Evolutionary conservation across 1,140 invertebrate species (phyloP).

Genomic region (Carcinoscorpius rotundicauda): DNA sequence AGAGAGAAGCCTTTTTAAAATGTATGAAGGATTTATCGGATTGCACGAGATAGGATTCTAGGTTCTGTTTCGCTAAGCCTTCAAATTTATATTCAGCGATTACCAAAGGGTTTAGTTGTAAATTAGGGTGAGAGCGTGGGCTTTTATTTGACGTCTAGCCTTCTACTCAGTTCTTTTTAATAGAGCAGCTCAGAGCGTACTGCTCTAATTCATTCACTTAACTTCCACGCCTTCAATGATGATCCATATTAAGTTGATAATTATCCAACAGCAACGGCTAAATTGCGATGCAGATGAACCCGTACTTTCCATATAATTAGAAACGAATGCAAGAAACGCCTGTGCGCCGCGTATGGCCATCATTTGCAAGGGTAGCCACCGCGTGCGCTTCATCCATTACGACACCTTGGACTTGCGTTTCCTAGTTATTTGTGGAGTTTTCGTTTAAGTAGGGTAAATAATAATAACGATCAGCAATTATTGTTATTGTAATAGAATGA

Average conservation of each 20-base stretch:
- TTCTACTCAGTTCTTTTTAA: slow-evolving; percentile 13
- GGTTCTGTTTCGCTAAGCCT: slow-evolving; percentile 12
- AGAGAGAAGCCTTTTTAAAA: slow-evolving; percentile 20
- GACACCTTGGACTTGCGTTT: too few species aligned
- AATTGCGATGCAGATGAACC: slow-evolving; percentile 22
- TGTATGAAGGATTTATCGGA: slow-evolving; percentile 18
- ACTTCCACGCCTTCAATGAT: slow-evolving; percentile 17
- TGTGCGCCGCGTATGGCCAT: neutral
- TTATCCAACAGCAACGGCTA: slow-evolving; percentile 12
- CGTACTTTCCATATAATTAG: slow-evolving; percentile 23
- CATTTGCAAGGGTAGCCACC: too few species aligned
- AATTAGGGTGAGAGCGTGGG: slow-evolving; percentile 17
- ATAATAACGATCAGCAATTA: too few species aligned
- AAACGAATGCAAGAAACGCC: slow-evolving; percentile 22
- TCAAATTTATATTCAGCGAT: neutral
- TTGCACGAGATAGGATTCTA: slow-evolving; percentile 14
- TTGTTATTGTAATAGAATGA: too few species aligned
- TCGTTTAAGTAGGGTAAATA: too few species aligned
- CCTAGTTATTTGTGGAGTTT: too few species aligned
- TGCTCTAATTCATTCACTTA: slow-evolving; percentile 21
- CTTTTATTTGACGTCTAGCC: slow-evolving; percentile 1
- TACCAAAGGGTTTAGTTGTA: slow-evolving; percentile 12
- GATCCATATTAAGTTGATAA: slow-evolving; percentile 23
- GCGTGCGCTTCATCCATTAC: too few species aligned
- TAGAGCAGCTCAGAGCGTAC: slow-evolving; percentile 9